Conservation (phyloP, 2,888 invertebrate species). For the Ceriagrion tenellum region DNA sequence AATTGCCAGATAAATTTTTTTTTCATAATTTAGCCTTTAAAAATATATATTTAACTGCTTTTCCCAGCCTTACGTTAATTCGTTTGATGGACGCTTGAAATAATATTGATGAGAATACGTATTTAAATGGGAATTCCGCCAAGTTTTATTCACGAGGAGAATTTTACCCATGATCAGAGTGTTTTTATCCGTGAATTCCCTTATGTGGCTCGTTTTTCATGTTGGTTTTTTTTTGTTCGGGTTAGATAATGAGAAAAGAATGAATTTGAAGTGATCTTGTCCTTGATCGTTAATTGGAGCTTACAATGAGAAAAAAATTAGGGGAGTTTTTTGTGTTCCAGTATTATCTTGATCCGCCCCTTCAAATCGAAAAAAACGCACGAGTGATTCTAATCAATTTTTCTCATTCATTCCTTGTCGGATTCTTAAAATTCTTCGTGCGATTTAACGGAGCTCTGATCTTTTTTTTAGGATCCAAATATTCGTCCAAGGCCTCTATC, state of each 20-base stretch:
- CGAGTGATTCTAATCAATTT: background rate
- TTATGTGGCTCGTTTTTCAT: background rate
- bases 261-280: background rate
- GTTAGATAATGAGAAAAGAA: background rate
- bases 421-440: background rate
- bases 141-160: background rate
- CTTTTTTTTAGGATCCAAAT: background rate
- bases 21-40: too few relatives aligned
- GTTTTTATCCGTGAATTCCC: background rate
- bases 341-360: background rate
- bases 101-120: background rate
- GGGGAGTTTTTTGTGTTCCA: background rate
- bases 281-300: background rate
- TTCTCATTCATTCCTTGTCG: background rate
- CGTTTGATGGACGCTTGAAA: background rate
- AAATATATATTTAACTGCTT: background rate
- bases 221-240: background rate
- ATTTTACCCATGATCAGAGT: background rate
- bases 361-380: background rate
- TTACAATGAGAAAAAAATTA: background rate
- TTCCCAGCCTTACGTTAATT: background rate
- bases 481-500: background rate
- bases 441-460: background rate
- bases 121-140: background rate
- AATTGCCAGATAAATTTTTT: background rate